Base-by-base conservation (phyloP, 2,888 invertebrate species). In the Steinernema carpocapsae region DNA sequence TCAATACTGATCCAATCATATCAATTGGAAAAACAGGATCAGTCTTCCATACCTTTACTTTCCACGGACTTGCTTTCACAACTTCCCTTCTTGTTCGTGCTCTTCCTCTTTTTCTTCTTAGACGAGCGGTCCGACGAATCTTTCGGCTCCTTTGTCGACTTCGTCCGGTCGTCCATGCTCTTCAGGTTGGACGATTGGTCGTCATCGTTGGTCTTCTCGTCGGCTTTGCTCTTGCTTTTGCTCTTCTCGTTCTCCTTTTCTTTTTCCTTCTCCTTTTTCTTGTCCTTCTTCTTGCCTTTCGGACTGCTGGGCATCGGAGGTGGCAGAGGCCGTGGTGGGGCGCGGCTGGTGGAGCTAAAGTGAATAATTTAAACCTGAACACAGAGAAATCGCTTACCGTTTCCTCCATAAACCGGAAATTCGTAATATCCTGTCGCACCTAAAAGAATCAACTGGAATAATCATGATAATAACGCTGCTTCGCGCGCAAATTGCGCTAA, bases 161-260 rank as follows among this genome's bases (percentile, higher is more conserved):
- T 64, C 37, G 64, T n/a, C 17, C 17, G 12, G 64, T 64, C 64
- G 17, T 64, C 64, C 12, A 14, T 6, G 32, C 64, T 64, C 17
- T 64, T 64, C 64, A 17, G 64, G 32, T 64, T 64, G 3, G 64
- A 64, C 14, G 64, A 56, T 26, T 32, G 64, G 32, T 17, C 29
- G 32, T 12, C 17, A 32, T 32, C 29, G 4, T 7, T 22, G 24
- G 22, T 12, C 24, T 19, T 48, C 6, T 48, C 19, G 6, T 17
- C 19, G 3, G 48, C 14, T 3, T 19, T 48, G n/a, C 48, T n/a
- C 17, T 48, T 19, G 48, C 48, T 52, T 22, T 64, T 29, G 32
- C 32, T n/a, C 32, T 64, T 64, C 64, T 64, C 26, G 32, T 32
- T 64, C 3, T 32, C 32, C 37, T 64, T 64, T 29, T 64, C 64